Evolutionary conservation across 2,797 vertebrate genomes (phyloP), one percentile per base, ranked within the genome.

Genomic region (Danio albolineatus): DNA sequence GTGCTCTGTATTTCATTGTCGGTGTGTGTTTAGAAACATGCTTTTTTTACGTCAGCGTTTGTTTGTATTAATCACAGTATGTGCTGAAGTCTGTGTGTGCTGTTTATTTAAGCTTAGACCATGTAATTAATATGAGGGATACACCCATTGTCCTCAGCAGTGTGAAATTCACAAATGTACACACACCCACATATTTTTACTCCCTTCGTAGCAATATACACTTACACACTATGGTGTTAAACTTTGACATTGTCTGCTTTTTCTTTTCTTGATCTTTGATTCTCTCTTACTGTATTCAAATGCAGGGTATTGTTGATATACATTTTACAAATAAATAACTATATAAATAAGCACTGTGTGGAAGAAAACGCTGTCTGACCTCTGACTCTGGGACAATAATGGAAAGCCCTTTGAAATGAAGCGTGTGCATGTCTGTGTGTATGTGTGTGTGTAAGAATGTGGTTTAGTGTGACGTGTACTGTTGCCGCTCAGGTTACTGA

Each of bases 61-160:
- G 61, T 65, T 56, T 65, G 48, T 41, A 54, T 76, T 43, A 64
- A 65, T 76, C 48, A 54, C 17, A 4, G 38, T 75, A 13, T 43
- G 57, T 38, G 28, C 28, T 62, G n/a, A 46, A 62, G 59, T 53
- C 46, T 75, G 21, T 56, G 49, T 36, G 75, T 28, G 39, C 39
- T 39, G 74, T 76, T 76, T 76, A 67, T 57, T 46, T 76, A 66
- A 19, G 53, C 51, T 28, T 57, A 57, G 51, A 57, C 41, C 12
- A 21, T 75, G 48, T 38, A 62, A 62, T 62, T 14, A 46, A 66
- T 76, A 13, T 17, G 21, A 76, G 19, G 39, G 38, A 46, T 76
- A 76, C 62, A 77, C 41, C 14, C 21, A 16, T 46, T 76, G 38
- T 76, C 54, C 39, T 28, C 28, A 21, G 4, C 19, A 2, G 13